Conservation (phyloP, 2,888 invertebrate species). For the Thecocarcelia acutangulata region DNA sequence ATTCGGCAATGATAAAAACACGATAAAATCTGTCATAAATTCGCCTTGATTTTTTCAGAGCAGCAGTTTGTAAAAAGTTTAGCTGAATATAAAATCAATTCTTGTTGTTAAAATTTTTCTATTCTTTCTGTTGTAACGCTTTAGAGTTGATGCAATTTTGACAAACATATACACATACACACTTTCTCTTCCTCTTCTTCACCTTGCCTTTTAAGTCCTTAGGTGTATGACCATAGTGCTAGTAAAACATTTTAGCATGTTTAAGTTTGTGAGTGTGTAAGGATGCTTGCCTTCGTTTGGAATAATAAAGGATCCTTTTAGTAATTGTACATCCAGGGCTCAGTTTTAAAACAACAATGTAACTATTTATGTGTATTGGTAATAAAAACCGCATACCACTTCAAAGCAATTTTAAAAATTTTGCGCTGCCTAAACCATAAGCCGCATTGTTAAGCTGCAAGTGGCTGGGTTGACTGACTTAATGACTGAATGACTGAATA, state of each 20-base stretch:
- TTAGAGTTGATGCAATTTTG: constrained; percentile 12
- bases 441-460: constrained; percentile 58
- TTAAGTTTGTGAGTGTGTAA: constrained; percentile 7
- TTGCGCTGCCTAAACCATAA: constrained; percentile 61
- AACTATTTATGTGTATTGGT: background rate
- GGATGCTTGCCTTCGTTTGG: constrained; percentile 28
- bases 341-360: no score
- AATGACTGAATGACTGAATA: constrained; percentile 11
- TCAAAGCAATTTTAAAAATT: constrained; percentile 64
- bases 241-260: background rate
- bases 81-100: no score
- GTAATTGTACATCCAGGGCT: background rate
- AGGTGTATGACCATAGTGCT: background rate
- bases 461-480: constrained; percentile 28
- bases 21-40: no score
- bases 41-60: no score
- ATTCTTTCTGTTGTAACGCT: constrained; percentile 1
- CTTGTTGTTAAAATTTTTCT: constrained; percentile 4
- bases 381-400: constrained; percentile 58
- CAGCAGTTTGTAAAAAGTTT: no score
- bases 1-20: no score
- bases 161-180: background rate
- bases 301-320: constrained; percentile 11
- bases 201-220: constrained; percentile 17
- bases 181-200: background rate